Conservation (phyloP, 1,140 invertebrate species). For the Psix sp. region DNA sequence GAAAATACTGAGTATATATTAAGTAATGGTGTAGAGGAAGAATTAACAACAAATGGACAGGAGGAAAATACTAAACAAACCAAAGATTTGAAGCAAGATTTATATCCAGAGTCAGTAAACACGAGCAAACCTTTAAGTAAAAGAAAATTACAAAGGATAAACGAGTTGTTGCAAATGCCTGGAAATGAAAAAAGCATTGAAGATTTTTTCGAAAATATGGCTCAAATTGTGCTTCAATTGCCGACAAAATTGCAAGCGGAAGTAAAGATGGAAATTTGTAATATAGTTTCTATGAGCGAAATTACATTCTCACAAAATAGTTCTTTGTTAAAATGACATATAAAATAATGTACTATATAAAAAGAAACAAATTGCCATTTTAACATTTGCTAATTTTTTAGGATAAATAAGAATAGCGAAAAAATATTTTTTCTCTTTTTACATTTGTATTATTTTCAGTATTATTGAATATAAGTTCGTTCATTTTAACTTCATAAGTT, state of each 20-base stretch:
- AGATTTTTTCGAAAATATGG: constrained; percentile 64
- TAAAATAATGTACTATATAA: no score
- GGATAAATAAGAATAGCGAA: no score
- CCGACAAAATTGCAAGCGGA: constrained; percentile 55
- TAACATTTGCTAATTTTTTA: no score
- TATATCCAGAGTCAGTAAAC: background rate
- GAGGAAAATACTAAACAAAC: background rate
- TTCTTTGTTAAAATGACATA: no score
- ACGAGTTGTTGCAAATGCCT: constrained; percentile 41
- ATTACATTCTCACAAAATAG: constrained; percentile 12
- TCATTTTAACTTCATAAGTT: no score
- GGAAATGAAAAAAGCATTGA: constrained; percentile 54
- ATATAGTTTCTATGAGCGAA: constrained; percentile 60
- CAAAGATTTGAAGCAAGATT: background rate
- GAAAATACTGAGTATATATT: constrained; percentile 9
- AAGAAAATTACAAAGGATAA: constrained; percentile 19
- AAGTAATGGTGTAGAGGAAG: background rate
- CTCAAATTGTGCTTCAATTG: constrained; percentile 51
- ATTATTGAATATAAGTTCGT: no score
- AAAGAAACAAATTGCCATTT: no score
- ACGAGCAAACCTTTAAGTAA: constrained; percentile 6
- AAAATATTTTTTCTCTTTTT: no score
- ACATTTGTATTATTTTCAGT: no score
- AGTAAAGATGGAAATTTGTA: constrained; percentile 64
- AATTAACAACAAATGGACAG: background rate